Evolutionary conservation across 2,888 invertebrate genomes (phyloP), one percentile per base, ranked within the genome.

Genomic region (Acleris holmiana): DNA sequence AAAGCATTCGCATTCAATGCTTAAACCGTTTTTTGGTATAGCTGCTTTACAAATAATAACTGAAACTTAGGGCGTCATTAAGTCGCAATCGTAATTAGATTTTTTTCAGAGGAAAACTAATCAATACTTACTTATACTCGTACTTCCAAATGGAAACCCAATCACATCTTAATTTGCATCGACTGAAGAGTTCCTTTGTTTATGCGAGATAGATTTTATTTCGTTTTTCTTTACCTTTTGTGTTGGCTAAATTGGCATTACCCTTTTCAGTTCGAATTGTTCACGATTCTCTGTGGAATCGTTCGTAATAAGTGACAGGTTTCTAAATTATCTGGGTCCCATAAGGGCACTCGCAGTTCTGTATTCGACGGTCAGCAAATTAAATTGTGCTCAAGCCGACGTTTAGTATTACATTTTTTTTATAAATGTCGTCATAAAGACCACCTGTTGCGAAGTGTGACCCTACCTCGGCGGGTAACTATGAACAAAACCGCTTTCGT

Each of bases 261-360:
- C 44, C 44, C 44, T 17, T 44, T 40, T 19, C 35, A 53, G 40
- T 21, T 6, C 15, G 53, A 19, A 35, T 51, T 25, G 50, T n/a
- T 44, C 44, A 19, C 5, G 35, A 51, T 18, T 53, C 51, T 21
- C 53, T 3, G 51, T 29, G 35, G 53, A 10, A 19, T 35, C 25
- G 47, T 18, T 18, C 18, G 25, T 29, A 35, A 29, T 51, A 51
- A 53, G n/a, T 53, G 53, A 35, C 53, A 53, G 53, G 53, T 53
- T 53, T 35, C 18, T 21, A 53, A 53, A 53, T 53, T 53, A 35
- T 40, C 40, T 18, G 53, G 19, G 7, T 40, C 53, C 18, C n/a
- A 15, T 40, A 13, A 53, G 53, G 53, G 53, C 7, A 40, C 40
- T 19, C 53, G 6, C n/a, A 10, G 53, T 40, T 5, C 21, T 44